Evolutionary conservation across 2,888 invertebrate species (phyloP).

Genomic region (Adineta ricciae): DNA sequence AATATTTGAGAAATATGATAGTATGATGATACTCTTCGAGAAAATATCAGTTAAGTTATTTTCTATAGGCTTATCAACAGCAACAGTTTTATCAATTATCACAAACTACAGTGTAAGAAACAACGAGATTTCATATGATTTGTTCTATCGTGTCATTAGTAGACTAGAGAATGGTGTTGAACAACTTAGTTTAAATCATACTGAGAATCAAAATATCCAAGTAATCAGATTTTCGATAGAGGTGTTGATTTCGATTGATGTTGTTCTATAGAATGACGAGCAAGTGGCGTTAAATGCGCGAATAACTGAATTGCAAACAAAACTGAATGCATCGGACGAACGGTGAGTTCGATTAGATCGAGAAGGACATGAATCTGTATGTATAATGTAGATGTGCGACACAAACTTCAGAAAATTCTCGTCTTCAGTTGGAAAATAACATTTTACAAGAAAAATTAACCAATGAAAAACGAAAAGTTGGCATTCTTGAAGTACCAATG

Average conservation of each 20-base stretch:
- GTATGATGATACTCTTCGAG: no score
- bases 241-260: no score
- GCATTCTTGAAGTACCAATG: not conserved
- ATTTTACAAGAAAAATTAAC: slow-evolving; percentile 22
- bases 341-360: not conserved
- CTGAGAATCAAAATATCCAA: not conserved
- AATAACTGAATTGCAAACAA: slow-evolving; percentile 27
- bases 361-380: not conserved
- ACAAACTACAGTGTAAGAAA: not conserved
- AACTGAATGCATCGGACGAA: slow-evolving; percentile 24
- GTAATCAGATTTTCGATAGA: not conserved
- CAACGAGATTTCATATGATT: not conserved
- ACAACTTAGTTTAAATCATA: not conserved
- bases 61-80: not conserved
- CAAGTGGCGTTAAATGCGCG: not conserved
- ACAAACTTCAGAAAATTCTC: slow-evolving; percentile 26
- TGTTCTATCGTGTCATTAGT: not conserved
- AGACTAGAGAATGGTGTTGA: slow-evolving; percentile 1
- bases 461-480: slow-evolving; percentile 13
- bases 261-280: not conserved
- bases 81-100: not conserved
- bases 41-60: not conserved
- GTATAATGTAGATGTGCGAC: not conserved
- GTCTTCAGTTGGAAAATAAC: slow-evolving; percentile 30
- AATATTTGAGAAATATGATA: not conserved